These are phyloP conservation scores for Xiphorhynchus erythropygius DNA, from an alignment of 2,797 vertebrate species.

Conservation along the genomic window DNA sequence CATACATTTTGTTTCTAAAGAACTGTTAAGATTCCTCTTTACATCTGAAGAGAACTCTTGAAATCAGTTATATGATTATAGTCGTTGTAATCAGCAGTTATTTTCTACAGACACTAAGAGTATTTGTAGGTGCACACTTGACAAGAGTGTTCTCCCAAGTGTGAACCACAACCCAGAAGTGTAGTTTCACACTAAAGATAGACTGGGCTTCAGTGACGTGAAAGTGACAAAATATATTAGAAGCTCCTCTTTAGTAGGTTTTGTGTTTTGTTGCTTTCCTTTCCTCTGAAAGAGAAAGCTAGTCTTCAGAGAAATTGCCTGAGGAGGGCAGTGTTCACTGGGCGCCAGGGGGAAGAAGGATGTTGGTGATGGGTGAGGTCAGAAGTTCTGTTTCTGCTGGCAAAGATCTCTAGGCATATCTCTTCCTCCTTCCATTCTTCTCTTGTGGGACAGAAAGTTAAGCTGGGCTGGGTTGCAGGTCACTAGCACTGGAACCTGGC, in stretches of 20 bases:
- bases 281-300: not conserved
- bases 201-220: rapidly evolving
- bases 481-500: not conserved
- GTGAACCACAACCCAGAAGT: not conserved
- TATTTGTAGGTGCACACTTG: not conserved
- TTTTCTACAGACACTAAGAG: not conserved
- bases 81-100: not conserved
- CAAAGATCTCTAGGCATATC: not conserved
- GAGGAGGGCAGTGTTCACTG: not conserved
- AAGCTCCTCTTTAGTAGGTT: not conserved
- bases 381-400: not conserved
- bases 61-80: not conserved
- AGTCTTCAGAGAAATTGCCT: not conserved
- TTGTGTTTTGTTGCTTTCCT: not conserved
- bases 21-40: not conserved
- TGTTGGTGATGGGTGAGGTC: not conserved
- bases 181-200: not conserved
- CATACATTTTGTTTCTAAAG: not conserved
- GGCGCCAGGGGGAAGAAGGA: not conserved
- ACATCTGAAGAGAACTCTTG: not conserved
- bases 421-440: not conserved
- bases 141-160: not conserved
- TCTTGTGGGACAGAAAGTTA: not conserved
- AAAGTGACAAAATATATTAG: not conserved
- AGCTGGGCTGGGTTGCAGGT: not conserved